Conservation (phyloP, 2,797 vertebrate species). For the Tauraco hartlaubi region DNA sequence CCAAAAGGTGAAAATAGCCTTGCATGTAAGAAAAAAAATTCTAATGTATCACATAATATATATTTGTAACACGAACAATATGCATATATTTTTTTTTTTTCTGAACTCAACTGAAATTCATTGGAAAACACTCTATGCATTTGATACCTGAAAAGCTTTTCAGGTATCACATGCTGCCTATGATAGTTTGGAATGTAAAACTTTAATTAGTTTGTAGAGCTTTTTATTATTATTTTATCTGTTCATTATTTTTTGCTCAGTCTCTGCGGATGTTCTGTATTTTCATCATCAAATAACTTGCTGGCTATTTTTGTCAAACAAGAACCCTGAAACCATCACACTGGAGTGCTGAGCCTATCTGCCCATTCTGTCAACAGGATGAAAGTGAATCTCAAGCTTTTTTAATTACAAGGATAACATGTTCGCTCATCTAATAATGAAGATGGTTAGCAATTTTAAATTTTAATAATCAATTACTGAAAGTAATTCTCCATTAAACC, state of each 20-base stretch:
- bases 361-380: constrained; percentile 86
- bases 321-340: constrained; percentile 82
- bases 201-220: constrained; percentile 75
- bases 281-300: constrained; percentile 81
- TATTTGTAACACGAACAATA: background rate
- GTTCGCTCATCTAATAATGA: constrained; percentile 96
- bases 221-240: constrained; percentile 78
- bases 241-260: constrained; percentile 77
- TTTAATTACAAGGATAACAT: constrained; percentile 99
- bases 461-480: constrained; percentile 99
- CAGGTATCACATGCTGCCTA: background rate
- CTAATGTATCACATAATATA: background rate
- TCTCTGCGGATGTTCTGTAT: constrained; percentile 75
- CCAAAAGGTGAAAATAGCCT: background rate
- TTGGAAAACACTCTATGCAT: constrained; percentile 14
- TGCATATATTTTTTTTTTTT: rapidly evolving
- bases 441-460: constrained; percentile 97
- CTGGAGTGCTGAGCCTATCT: constrained; percentile 77
- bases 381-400: constrained; percentile 91
- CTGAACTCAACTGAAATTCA: background rate
- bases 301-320: constrained; percentile 89
- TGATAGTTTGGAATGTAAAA: constrained; percentile 55
- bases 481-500: constrained; percentile 97
- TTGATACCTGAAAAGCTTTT: background rate
- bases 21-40: background rate